phyloP scores from a whole-genome alignment of 1,140 invertebrate genomes.

The Rhyacophila brunnea region DNA sequence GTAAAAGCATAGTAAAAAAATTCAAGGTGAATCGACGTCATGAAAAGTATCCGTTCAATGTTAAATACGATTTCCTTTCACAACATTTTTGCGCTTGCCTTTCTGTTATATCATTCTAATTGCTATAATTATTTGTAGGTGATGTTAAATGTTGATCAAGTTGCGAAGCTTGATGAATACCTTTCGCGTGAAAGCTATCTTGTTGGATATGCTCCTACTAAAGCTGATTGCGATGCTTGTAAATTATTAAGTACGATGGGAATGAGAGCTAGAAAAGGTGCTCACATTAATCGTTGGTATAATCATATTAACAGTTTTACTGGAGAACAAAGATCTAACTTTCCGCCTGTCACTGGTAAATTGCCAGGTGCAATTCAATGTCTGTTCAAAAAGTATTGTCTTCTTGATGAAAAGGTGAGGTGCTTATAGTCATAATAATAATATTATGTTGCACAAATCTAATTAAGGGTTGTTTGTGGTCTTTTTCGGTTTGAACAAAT shows the following conservation, averaged over 20 bases:
- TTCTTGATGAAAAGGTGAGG: conserved; percentile 49
- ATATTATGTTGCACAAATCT: conserved; percentile 21
- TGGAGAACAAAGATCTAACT: conserved; percentile 48
- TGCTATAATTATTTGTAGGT: conserved; percentile 9
- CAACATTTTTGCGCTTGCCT: neutral
- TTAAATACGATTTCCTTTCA: neutral
- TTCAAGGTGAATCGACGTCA: conserved; percentile 21
- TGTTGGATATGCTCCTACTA: conserved; percentile 54
- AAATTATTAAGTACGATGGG: conserved; percentile 38
- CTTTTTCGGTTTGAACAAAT: conserved; percentile 21
- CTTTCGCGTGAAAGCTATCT: conserved; percentile 58
- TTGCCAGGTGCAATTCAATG: conserved; percentile 36
- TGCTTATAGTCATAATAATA: conserved; percentile 20
- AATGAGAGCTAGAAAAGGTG: conserved; percentile 44
- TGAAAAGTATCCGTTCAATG: conserved; percentile 5
- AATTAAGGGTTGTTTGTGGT: conserved; percentile 16
- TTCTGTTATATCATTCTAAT: conserved; percentile 7
- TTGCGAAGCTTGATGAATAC: conserved; percentile 33
- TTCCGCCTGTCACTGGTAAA: conserved; percentile 41
- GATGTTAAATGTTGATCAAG: neutral
- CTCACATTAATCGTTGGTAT: conserved; percentile 59
- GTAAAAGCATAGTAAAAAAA: conserved; percentile 9
- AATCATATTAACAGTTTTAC: conserved; percentile 60
- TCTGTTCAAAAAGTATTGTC: conserved; percentile 38
- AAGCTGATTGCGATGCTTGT: conserved; percentile 53